Conservation (phyloP, 2,888 invertebrate species). For the Strigamia crassipes region DNA sequence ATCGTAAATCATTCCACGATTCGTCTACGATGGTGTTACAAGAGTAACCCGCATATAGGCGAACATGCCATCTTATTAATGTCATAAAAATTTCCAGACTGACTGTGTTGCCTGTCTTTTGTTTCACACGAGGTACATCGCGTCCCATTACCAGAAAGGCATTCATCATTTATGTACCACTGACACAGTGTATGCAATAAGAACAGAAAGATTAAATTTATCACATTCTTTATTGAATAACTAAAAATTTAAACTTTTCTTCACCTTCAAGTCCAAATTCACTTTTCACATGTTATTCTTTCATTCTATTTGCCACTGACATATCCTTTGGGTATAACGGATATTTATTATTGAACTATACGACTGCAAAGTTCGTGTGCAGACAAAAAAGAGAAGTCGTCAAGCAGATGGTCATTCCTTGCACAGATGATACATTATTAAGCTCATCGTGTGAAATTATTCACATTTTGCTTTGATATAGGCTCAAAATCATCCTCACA, state of each 20-base stretch:
- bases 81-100: not conserved
- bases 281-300: not conserved
- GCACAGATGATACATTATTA: no score
- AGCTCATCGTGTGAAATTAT: no score
- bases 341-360: not conserved
- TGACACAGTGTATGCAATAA: not conserved
- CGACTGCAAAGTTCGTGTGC: not conserved
- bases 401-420: no score
- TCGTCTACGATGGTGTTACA: no score
- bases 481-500: no score
- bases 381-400: not conserved
- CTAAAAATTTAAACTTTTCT: slow-evolving; percentile 1
- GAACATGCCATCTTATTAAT: no score
- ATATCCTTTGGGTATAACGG: slow-evolving; percentile 2
- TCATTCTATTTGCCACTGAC: slow-evolving; percentile 1
- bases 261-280: slow-evolving; percentile 34
- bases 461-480: no score
- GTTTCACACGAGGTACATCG: not conserved
- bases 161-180: not conserved
- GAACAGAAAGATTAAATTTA: not conserved
- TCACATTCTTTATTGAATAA: not conserved
- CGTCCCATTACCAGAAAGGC: not conserved
- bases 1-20: no score
- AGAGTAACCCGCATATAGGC: no score
- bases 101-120: not conserved